Evolutionary conservation across 1,140 invertebrate species (phyloP).

Genomic region (Pygmarrhopalites habei): DNA sequence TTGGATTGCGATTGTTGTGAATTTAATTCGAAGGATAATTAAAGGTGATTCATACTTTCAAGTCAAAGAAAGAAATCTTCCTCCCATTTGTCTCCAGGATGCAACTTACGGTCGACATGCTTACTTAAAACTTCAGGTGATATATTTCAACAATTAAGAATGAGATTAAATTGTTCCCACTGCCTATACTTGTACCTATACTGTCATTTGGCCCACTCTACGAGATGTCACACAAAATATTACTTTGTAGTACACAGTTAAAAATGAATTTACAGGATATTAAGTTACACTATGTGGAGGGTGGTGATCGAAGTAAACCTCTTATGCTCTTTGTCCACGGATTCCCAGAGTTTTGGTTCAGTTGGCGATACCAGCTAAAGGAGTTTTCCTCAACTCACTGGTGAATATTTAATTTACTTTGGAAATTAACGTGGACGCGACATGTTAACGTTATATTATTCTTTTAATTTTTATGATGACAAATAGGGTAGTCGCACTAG

Average conservation of each 20-base stretch:
- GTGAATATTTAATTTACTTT: constrained; percentile 44
- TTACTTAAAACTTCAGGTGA: constrained; percentile 42
- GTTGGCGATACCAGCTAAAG: constrained; percentile 56
- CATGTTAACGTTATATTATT: too few species aligned
- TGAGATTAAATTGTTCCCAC: too few species aligned
- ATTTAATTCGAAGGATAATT: constrained; percentile 13
- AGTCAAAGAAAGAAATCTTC: constrained; percentile 37
- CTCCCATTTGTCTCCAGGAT: constrained; percentile 41
- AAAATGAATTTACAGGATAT: constrained; percentile 51
- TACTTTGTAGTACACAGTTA: too few species aligned
- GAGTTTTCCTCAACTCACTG: constrained; percentile 57
- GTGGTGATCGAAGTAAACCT: constrained; percentile 53
- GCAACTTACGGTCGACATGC: constrained; percentile 40
- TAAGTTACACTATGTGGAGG: constrained; percentile 59
- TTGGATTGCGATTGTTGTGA: neutral
- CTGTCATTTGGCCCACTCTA: too few species aligned
- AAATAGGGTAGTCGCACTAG: constrained; percentile 61
- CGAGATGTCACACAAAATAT: too few species aligned
- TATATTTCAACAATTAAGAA: too few species aligned
- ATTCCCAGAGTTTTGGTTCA: constrained; percentile 64
- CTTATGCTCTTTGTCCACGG: constrained; percentile 60
- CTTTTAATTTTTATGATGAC: too few species aligned
- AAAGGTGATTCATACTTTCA: constrained; percentile 18
- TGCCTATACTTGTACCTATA: too few species aligned
- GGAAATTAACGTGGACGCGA: too few species aligned